A percentile compares a stretch with the other conserved stretches of the same genome.
phyloP scores from a whole-genome alignment of 2,113 vertebrate species.

The Lepus europaeus region DNA sequence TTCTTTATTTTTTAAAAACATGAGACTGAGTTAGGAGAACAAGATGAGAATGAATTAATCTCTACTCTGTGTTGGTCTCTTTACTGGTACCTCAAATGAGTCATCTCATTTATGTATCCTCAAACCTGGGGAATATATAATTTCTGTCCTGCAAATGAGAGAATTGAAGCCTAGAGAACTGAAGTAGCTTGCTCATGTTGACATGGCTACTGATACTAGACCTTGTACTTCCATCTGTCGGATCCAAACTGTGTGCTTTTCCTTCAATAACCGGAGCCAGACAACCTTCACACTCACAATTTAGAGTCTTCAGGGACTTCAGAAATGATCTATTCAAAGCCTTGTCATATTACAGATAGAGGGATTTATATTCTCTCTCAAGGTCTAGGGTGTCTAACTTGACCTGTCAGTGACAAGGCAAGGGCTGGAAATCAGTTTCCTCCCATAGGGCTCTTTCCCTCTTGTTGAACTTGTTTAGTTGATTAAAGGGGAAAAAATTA shows the following conservation, averaged over 20 bases:
- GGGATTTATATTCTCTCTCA: background rate
- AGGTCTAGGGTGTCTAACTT: background rate
- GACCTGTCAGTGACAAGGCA: background rate
- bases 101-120: background rate
- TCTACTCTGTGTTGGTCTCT: background rate
- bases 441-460: background rate
- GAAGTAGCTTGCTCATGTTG: background rate
- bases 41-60: background rate
- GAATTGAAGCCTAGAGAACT: background rate
- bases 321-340: background rate
- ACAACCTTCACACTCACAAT: background rate
- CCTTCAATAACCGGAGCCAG: background rate
- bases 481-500: background rate
- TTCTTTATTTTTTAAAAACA: background rate
- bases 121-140: background rate
- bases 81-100: background rate
- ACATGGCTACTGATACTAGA: background rate
- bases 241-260: fast-evolving
- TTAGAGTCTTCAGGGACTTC: background rate
- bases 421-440: background rate
- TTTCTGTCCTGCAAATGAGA: background rate
- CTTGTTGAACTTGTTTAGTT: background rate
- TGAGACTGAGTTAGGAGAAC: background rate
- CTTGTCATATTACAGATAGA: background rate
- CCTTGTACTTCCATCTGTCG: background rate